phyloP scores from a whole-genome alignment of 2,113 vertebrate species.

The Butorides virescens region DNA sequence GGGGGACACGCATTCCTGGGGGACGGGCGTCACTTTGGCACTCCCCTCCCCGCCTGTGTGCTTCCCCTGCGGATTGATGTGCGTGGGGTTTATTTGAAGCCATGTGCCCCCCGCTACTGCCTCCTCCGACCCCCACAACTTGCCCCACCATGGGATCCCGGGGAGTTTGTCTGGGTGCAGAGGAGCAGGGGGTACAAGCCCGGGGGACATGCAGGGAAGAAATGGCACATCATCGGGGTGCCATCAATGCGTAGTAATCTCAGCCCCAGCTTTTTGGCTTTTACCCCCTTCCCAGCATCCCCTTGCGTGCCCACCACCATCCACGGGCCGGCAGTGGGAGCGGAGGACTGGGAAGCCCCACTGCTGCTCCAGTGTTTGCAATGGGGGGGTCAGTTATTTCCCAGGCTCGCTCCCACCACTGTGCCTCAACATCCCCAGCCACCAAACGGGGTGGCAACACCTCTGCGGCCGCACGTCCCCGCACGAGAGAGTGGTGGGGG shows the following conservation, averaged over 20 bases:
- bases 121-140: rapidly evolving
- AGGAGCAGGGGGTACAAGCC: neutral
- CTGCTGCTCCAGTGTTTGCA: rapidly evolving
- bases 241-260: rapidly evolving
- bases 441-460: neutral
- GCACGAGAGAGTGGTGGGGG: too few species aligned
- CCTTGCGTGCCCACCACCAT: rapidly evolving
- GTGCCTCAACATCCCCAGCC: neutral
- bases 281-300: neutral
- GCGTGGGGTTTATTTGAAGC: neutral
- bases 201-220: neutral
- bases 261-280: neutral
- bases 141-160: rapidly evolving
- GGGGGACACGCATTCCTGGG: slow-evolving; percentile 61
- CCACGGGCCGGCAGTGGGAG: rapidly evolving
- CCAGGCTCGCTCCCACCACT: rapidly evolving
- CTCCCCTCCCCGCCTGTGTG: neutral
- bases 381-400: neutral
- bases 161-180: rapidly evolving
- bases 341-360: neutral
- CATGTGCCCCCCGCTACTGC: rapidly evolving
- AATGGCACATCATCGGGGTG: neutral
- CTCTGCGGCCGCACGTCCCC: neutral
- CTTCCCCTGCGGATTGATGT: neutral
- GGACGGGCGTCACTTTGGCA: slow-evolving; percentile 31